Evolutionary conservation across 2,113 vertebrate genomes (phyloP).

Genomic region (Junco hyemalis): DNA sequence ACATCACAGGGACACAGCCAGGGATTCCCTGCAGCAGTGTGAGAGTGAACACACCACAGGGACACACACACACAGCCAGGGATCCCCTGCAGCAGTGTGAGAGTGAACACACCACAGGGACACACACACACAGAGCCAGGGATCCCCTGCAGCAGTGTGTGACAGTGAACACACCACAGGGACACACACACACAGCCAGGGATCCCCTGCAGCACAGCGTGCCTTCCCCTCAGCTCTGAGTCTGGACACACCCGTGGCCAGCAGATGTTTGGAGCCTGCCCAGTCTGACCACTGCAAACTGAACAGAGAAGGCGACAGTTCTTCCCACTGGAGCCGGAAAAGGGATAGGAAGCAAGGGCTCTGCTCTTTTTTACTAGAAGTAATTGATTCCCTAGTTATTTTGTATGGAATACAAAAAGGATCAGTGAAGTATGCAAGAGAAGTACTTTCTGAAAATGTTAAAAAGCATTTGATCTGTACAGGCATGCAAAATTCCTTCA

Average conservation of each 20-base stretch:
- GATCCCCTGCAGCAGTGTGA: background rate
- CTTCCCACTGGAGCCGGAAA: background rate
- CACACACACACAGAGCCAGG: too few relatives aligned
- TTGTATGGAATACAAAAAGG: background rate
- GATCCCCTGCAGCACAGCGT: background rate
- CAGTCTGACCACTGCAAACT: background rate
- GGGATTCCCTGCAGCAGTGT: background rate
- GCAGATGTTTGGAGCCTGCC: fast-evolving
- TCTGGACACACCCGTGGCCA: background rate
- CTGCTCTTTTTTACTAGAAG: background rate
- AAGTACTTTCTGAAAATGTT: background rate
- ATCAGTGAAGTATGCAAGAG: background rate
- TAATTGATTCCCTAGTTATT: constrained; percentile 1
- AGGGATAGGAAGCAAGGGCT: background rate
- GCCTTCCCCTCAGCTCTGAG: background rate
- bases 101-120: too few relatives aligned
- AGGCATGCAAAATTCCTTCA: background rate
- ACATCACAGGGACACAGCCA: too few relatives aligned
- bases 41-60: too few relatives aligned
- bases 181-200: too few relatives aligned
- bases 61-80: too few relatives aligned
- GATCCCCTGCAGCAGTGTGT: too few relatives aligned
- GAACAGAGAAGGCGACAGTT: background rate
- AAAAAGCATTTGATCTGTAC: background rate
- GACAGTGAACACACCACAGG: too few relatives aligned